Evolutionary conservation across 2,888 invertebrate genomes (phyloP).

Genomic region (Xestoiulus laeticollis): DNA sequence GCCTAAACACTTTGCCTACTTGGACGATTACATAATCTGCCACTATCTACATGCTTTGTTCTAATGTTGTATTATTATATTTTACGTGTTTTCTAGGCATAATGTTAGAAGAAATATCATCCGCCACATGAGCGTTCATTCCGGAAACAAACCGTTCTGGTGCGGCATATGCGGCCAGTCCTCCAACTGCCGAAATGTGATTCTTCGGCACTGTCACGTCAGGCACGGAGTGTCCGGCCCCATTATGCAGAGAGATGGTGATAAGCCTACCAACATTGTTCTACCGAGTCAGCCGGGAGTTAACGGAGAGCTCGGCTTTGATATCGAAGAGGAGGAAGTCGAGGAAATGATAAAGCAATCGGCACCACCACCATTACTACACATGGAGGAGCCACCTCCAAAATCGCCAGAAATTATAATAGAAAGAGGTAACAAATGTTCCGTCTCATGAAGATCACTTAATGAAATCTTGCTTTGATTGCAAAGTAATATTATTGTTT

Average conservation of each 20-base stretch:
- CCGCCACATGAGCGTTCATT: constrained; percentile 56
- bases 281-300: not conserved
- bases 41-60: not conserved
- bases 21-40: not conserved
- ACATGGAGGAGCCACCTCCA: not conserved
- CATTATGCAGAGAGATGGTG: constrained; percentile 51
- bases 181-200: constrained; percentile 64
- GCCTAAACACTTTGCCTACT: too few relatives aligned
- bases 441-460: not conserved
- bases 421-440: not conserved
- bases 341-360: constrained; percentile 36
- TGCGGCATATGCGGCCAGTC: constrained; percentile 64
- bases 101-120: constrained; percentile 56
- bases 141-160: constrained; percentile 57
- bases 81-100: too few relatives aligned
- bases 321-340: constrained; percentile 46
- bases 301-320: constrained; percentile 40
- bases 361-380: not conserved
- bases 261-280: not conserved
- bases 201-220: constrained; percentile 61
- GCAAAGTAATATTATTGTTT: not conserved
- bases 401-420: constrained; percentile 7
- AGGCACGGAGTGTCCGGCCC: constrained; percentile 58
- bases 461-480: not conserved
- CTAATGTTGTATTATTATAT: not conserved